These are phyloP conservation scores for Polypedilum pembai DNA, from an alignment of 1,140 invertebrate species.

Conservation along the genomic window DNA sequence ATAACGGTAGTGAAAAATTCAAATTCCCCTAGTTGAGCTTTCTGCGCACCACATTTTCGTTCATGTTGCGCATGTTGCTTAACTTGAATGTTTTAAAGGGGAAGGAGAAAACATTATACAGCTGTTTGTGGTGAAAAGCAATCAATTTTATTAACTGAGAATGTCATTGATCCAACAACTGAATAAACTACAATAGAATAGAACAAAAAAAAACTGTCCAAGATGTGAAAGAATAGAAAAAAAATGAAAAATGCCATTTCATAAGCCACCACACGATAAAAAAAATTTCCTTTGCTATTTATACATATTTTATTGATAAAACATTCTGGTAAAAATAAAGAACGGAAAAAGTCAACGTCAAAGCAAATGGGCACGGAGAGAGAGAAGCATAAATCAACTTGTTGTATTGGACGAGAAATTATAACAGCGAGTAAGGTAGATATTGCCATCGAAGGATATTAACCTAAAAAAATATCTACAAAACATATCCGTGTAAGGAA, in stretches of 20 bases:
- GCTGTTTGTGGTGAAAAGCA: neutral
- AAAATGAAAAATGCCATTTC: neutral
- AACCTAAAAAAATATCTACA: conserved; percentile 19
- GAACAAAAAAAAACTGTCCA: neutral
- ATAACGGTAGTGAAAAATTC: neutral
- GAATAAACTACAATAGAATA: too few relatives aligned
- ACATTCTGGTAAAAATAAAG: neutral
- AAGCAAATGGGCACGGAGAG: neutral
- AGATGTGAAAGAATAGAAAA: neutral
- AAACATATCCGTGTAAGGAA: neutral
- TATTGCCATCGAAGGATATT: conserved; percentile 9
- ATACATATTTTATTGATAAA: conserved; percentile 16
- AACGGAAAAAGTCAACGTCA: neutral
- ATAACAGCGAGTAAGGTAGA: neutral
- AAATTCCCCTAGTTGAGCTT: neutral
- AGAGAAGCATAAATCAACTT: neutral
- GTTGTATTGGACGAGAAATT: neutral
- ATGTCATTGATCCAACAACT: conserved; percentile 5
- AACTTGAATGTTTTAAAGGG: neutral
- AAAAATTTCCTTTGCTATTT: neutral
- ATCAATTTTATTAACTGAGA: neutral
- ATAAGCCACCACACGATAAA: conserved; percentile 3
- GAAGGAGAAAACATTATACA: neutral
- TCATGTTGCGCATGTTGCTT: conserved; percentile 1
- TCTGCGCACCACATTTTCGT: neutral